A percentile compares a stretch with the other conserved stretches of the same genome.
Evolutionary conservation across 2,888 invertebrate species (phyloP).

Genomic region (Byasa hedistus): DNA sequence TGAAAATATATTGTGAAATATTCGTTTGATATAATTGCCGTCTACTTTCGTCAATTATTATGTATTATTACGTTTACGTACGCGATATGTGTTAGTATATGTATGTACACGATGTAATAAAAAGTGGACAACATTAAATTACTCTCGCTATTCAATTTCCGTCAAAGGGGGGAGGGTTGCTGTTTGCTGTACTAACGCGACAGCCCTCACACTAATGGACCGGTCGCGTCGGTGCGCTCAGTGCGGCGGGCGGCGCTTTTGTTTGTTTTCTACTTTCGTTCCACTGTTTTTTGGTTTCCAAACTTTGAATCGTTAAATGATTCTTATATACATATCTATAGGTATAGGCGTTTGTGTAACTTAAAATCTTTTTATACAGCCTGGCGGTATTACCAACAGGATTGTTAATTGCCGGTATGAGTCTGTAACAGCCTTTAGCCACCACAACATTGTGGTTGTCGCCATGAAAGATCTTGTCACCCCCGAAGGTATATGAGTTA

Average conservation of each 20-base stretch:
- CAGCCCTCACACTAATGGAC: conserved; percentile 58
- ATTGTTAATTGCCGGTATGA: too few relatives aligned
- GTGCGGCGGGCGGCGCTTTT: conserved; percentile 44
- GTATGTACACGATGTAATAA: neutral
- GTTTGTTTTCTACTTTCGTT: conserved; percentile 40
- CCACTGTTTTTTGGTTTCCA: conserved; percentile 17
- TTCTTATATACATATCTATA: neutral
- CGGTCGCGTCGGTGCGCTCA: conserved; percentile 61
- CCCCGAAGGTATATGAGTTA: too few relatives aligned
- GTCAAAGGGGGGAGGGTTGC: conserved; percentile 39
- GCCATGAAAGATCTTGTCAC: too few relatives aligned
- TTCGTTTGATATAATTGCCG: neutral
- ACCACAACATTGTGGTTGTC: too few relatives aligned
- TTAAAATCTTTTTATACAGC: too few relatives aligned
- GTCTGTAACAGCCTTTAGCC: too few relatives aligned
- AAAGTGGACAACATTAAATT: conserved; percentile 9
- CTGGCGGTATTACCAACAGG: too few relatives aligned
- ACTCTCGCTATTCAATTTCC: conserved; percentile 39
- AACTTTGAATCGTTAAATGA: conserved; percentile 14
- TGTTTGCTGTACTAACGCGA: conserved; percentile 50
- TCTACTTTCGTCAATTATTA: neutral
- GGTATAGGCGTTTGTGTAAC: too few relatives aligned
- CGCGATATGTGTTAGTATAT: neutral
- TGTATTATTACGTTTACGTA: neutral
- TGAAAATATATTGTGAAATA: neutral